Evolutionary conservation across 2,797 vertebrate genomes (phyloP).

Genomic region (Spizella passerina): DNA sequence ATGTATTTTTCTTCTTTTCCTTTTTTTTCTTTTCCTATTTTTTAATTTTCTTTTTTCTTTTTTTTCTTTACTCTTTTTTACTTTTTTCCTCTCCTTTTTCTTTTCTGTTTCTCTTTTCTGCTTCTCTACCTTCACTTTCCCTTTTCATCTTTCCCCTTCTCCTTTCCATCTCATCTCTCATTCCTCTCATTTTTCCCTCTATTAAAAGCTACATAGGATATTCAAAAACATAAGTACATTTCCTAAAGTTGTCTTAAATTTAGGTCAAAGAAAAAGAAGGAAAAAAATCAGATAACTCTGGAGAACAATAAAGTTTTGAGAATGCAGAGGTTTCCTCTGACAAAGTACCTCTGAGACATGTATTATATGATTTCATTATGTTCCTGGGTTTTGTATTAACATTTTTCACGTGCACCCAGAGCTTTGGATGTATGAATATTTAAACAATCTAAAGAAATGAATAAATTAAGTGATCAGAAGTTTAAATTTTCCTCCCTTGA

Average conservation of each 20-base stretch:
- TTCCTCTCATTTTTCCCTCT: neutral
- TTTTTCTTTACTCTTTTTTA: rapidly evolving
- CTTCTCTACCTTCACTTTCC: neutral
- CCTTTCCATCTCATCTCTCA: neutral
- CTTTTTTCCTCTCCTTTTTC: rapidly evolving
- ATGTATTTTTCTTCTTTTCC: rapidly evolving
- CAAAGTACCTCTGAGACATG: neutral
- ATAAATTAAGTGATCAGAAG: neutral
- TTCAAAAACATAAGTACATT: neutral
- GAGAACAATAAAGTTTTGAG: neutral
- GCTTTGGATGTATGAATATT: neutral
- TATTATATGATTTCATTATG: neutral
- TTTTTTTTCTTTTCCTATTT: no score
- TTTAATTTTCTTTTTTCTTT: rapidly evolving
- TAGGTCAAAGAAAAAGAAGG: neutral
- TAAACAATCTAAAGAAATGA: neutral
- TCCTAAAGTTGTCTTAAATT: neutral
- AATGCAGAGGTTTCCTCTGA: neutral
- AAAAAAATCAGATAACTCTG: neutral
- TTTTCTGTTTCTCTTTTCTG: rapidly evolving
- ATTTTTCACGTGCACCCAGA: neutral
- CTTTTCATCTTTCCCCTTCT: neutral
- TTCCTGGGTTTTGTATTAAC: constrained; percentile 1
- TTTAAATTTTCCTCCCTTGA: neutral
- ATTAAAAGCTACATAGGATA: neutral